These are phyloP conservation scores for Drosophila mulleri DNA, from an alignment of 2,888 invertebrate genomes.

Conservation along the genomic window DNA sequence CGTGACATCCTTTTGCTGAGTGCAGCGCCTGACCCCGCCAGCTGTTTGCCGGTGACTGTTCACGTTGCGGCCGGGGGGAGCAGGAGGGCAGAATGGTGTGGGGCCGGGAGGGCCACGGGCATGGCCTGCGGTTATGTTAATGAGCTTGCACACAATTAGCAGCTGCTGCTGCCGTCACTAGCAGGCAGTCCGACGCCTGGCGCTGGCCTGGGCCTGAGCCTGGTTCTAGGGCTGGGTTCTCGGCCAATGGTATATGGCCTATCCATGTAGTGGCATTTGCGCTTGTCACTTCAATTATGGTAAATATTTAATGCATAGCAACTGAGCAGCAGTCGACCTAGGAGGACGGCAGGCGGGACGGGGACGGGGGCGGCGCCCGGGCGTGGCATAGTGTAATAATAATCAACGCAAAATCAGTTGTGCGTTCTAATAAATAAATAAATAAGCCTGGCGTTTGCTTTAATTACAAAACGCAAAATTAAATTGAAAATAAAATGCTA, in stretches of 20 bases:
- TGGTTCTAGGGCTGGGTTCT: constrained; percentile 22
- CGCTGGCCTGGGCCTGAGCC: constrained; percentile 15
- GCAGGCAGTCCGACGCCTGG: constrained; percentile 35
- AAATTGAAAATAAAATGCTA: constrained; percentile 74
- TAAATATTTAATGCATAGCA: constrained; percentile 74
- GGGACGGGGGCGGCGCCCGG: constrained; percentile 23
- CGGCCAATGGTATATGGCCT: constrained; percentile 39
- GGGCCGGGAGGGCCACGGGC: constrained; percentile 43
- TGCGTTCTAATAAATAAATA: constrained; percentile 78
- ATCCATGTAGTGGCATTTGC: constrained; percentile 73
- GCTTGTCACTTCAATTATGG: constrained; percentile 80
- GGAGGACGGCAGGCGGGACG: not conserved
- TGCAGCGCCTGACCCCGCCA: constrained; percentile 55
- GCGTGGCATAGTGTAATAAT: constrained; percentile 65
- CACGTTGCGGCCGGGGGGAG: constrained; percentile 26
- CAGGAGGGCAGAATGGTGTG: not conserved
- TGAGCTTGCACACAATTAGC: constrained; percentile 80
- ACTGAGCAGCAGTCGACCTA: constrained; percentile 25
- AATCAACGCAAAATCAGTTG: constrained; percentile 79
- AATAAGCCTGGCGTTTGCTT: constrained; percentile 70
- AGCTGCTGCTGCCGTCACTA: constrained; percentile 77
- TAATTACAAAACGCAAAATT: constrained; percentile 75
- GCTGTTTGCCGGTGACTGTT: constrained; percentile 60
- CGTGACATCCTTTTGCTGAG: constrained; percentile 62
- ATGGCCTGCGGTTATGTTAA: constrained; percentile 80